Percentiles rank a stretch among this genome's conserved stretches.
These are phyloP conservation scores for Orthosia gracilis DNA, from an alignment of 2,888 invertebrate genomes.

Conservation along the genomic window DNA sequence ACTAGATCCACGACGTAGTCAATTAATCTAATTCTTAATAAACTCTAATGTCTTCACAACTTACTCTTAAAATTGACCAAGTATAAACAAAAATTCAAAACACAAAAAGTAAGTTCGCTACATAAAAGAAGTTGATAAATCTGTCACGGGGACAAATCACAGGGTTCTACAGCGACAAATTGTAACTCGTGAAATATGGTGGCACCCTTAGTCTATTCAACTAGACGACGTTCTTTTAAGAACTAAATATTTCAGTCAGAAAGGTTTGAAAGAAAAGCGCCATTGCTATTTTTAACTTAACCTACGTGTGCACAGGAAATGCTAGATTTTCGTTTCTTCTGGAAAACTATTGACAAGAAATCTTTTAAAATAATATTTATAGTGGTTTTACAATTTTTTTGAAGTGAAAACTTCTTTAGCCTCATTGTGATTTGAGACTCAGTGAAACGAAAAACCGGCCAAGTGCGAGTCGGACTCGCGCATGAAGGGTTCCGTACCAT, in stretches of 20 bases:
- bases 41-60: neutral
- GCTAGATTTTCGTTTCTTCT: too few relatives aligned
- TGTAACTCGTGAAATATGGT: slow-evolving; percentile 29
- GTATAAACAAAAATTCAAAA: slow-evolving; percentile 10
- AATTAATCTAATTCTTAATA: neutral
- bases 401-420: too few relatives aligned
- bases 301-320: too few relatives aligned
- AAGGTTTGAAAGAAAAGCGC: neutral
- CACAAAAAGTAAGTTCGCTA: slow-evolving; percentile 8
- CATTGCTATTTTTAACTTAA: neutral
- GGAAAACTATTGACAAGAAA: too few relatives aligned
- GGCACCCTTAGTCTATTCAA: slow-evolving; percentile 6
- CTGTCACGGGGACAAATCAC: slow-evolving; percentile 25
- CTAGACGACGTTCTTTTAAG: neutral
- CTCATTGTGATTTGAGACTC: too few relatives aligned
- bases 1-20: too few relatives aligned
- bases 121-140: slow-evolving; percentile 22
- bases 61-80: neutral
- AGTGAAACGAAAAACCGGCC: too few relatives aligned
- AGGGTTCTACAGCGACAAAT: slow-evolving; percentile 20
- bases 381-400: too few relatives aligned
- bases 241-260: slow-evolving; percentile 8
- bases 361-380: too few relatives aligned
- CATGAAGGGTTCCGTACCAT: too few relatives aligned
- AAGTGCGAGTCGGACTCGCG: too few relatives aligned